Evolutionary conservation across 2,888 invertebrate genomes (phyloP).

Genomic region (Leptopterna dolabrata): DNA sequence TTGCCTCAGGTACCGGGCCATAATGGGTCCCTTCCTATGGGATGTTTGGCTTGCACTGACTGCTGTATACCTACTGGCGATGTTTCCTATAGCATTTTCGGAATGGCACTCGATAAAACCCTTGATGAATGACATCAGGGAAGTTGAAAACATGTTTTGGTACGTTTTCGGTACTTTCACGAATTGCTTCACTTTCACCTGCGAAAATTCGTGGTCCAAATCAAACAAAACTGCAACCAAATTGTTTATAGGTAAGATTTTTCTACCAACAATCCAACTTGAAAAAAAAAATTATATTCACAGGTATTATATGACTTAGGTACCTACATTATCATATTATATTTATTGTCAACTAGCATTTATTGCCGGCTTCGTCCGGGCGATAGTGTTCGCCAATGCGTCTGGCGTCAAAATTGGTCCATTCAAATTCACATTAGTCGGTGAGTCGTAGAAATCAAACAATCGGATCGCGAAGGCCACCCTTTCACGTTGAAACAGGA

Average conservation of each 20-base stretch:
- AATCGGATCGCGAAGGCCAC: too few species aligned
- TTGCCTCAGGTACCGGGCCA: slow-evolving; percentile 74
- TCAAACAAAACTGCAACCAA: slow-evolving; percentile 78
- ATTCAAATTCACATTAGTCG: too few species aligned
- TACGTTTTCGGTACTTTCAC: slow-evolving; percentile 88
- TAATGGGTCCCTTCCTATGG: slow-evolving; percentile 86
- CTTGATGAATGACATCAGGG: slow-evolving; percentile 76
- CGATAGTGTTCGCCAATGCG: too few species aligned
- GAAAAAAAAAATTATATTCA: too few species aligned
- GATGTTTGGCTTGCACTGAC: slow-evolving; percentile 82
- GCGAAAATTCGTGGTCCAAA: slow-evolving; percentile 78
- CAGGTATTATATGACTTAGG: too few species aligned
- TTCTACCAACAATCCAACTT: too few species aligned
- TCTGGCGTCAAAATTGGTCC: too few species aligned
- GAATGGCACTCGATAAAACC: slow-evolving; percentile 77
- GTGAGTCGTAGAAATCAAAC: too few species aligned
- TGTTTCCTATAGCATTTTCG: slow-evolving; percentile 80
- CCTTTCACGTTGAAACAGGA: too few species aligned
- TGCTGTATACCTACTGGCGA: slow-evolving; percentile 77
- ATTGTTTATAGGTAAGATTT: slow-evolving; percentile 75
- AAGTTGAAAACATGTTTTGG: slow-evolving; percentile 88
- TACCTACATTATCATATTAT: too few species aligned
- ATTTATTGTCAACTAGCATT: too few species aligned
- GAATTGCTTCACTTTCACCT: slow-evolving; percentile 77
- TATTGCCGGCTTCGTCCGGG: too few species aligned